A percentile compares a stretch with the other conserved stretches of the same genome.
Evolutionary conservation across 2,797 vertebrate genomes (phyloP).

Genomic region (Hapalemur alaotrensis): DNA sequence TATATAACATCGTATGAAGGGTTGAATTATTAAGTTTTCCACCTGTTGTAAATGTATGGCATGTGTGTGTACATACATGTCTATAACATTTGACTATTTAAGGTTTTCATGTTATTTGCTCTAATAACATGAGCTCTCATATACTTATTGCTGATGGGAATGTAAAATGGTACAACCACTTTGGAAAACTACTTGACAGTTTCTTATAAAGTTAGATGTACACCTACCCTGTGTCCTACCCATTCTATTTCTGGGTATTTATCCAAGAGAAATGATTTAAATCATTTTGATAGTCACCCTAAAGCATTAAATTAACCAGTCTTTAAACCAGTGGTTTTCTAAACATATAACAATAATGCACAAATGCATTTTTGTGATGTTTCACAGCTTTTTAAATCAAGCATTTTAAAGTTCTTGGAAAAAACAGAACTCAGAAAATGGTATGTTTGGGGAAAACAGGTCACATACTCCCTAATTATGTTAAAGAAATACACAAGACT

Average conservation of each 20-base stretch:
- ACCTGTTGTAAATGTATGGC: neutral
- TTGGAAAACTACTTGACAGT: neutral
- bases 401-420: slow-evolving; percentile 25
- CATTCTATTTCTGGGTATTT: neutral
- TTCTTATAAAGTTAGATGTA: neutral
- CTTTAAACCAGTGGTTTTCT: neutral
- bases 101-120: neutral
- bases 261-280: neutral
- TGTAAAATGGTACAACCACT: neutral
- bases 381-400: slow-evolving; percentile 19
- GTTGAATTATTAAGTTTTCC: neutral
- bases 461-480: neutral
- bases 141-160: neutral
- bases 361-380: neutral
- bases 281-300: neutral
- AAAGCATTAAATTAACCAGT: neutral
- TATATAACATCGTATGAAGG: neutral
- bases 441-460: neutral
- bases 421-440: neutral
- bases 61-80: neutral
- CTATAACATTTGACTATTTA: neutral
- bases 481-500: slow-evolving; percentile 43
- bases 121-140: neutral
- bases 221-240: neutral
- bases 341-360: neutral